phyloP scores from a whole-genome alignment of 2,888 invertebrate species.

The Scaeva pyrastri region DNA sequence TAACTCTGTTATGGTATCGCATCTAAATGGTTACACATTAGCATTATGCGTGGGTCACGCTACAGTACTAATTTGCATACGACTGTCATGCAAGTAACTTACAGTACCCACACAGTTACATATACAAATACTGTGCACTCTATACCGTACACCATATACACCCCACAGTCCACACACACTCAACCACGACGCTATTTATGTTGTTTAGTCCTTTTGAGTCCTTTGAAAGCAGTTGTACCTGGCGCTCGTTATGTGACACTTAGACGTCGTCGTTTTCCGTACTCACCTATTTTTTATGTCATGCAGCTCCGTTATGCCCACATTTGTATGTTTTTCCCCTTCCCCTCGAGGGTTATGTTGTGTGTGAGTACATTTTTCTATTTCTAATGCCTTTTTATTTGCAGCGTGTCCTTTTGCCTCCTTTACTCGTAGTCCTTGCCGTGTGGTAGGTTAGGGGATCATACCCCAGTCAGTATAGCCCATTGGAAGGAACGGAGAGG shows the following conservation, averaged over 20 bases:
- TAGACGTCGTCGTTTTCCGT: slow-evolving; percentile 54
- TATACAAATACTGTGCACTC: no score
- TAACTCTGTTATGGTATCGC: slow-evolving; percentile 51
- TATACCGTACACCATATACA: neutral
- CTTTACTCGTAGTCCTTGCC: neutral
- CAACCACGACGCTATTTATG: slow-evolving; percentile 44
- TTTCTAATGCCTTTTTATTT: slow-evolving; percentile 69
- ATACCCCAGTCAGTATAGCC: neutral
- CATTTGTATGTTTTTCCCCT: neutral
- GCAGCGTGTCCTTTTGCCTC: slow-evolving; percentile 17
- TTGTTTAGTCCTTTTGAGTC: slow-evolving; percentile 55
- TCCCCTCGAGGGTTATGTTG: neutral
- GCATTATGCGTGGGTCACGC: slow-evolving; percentile 76
- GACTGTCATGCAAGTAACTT: slow-evolving; percentile 66
- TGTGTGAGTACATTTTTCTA: slow-evolving; percentile 66
- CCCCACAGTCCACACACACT: neutral
- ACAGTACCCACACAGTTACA: neutral
- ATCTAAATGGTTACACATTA: slow-evolving; percentile 74
- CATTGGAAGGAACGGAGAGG: slow-evolving; percentile 11
- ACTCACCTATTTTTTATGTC: slow-evolving; percentile 41
- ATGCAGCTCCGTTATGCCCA: neutral
- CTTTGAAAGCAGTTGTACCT: slow-evolving; percentile 53
- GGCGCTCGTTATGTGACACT: slow-evolving; percentile 73
- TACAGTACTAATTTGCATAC: slow-evolving; percentile 73
- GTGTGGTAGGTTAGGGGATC: slow-evolving; percentile 14